These are phyloP conservation scores for Tiliacea aurago DNA, from an alignment of 2,888 invertebrate species.

Conservation along the genomic window DNA sequence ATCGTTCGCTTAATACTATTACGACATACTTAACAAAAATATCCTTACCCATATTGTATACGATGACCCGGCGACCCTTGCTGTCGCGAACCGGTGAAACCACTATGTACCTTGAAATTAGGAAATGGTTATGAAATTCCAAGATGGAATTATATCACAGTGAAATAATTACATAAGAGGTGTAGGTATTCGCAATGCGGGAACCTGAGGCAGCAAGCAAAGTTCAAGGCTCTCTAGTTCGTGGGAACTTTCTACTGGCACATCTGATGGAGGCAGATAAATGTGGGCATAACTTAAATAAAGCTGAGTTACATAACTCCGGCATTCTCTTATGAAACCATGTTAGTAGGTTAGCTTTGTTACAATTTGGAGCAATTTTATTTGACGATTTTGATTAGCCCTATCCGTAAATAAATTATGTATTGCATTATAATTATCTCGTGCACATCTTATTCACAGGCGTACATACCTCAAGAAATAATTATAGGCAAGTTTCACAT, in stretches of 20 bases:
- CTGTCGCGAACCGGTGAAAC: conserved; percentile 94
- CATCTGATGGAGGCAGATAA: conserved; percentile 41
- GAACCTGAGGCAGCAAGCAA: conserved; percentile 44
- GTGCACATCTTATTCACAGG: conserved; percentile 24
- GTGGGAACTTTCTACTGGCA: conserved; percentile 72
- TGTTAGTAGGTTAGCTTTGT: conserved; percentile 71
- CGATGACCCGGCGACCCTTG: conserved; percentile 93
- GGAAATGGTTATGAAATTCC: conserved; percentile 75
- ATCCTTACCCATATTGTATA: conserved; percentile 91
- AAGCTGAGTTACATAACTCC: conserved; percentile 61
- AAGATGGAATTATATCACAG: conserved; percentile 75
- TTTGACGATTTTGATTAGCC: conserved; percentile 44
- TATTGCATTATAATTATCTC: conserved; percentile 32
- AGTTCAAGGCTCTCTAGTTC: conserved; percentile 72
- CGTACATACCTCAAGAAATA: conserved; percentile 8
- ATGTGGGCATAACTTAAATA: conserved; percentile 53
- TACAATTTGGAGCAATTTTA: conserved; percentile 54
- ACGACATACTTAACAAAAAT: conserved; percentile 64
- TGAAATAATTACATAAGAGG: conserved; percentile 58
- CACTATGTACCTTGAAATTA: conserved; percentile 92
- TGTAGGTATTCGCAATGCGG: conserved; percentile 64
- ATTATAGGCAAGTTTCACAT: conserved; percentile 15
- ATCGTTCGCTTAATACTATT: conserved; percentile 51
- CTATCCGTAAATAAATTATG: conserved; percentile 23
- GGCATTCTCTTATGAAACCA: conserved; percentile 67